Conservation (phyloP, 1,140 invertebrate genomes). For the Chironomus striatipennis region DNA sequence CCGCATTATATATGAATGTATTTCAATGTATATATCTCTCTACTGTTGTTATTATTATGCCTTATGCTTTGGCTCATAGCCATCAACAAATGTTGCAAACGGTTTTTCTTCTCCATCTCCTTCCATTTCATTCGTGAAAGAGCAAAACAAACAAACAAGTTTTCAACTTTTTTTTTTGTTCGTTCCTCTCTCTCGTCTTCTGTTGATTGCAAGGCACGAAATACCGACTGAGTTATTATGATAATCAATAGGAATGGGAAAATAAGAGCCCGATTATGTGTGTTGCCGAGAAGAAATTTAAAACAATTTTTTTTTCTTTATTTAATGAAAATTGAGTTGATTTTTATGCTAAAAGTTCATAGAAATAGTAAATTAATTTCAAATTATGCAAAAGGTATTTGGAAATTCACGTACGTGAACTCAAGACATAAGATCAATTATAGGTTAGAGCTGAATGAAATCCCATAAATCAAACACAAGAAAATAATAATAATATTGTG, state of each 20-base stretch:
- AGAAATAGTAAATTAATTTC: background rate
- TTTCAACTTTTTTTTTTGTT: background rate
- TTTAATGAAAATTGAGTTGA: background rate
- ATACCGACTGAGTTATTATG: background rate
- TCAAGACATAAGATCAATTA: no score
- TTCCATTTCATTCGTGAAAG: background rate
- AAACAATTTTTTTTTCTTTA: background rate
- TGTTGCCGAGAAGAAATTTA: background rate
- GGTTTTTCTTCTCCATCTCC: background rate
- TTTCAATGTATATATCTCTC: background rate
- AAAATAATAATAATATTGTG: no score
- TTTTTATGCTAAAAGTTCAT: background rate
- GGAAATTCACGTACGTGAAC: no score
- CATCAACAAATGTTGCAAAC: slow-evolving; percentile 12
- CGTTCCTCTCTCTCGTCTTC: background rate
- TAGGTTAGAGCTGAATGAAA: no score
- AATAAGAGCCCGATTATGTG: background rate
- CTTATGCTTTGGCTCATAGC: slow-evolving; percentile 12
- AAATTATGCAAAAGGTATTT: background rate
- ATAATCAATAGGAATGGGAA: background rate
- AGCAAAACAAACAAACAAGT: slow-evolving; percentile 13
- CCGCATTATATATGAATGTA: background rate
- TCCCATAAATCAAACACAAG: no score
- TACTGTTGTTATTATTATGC: background rate
- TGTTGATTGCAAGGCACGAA: background rate